Evolutionary conservation across 1,140 invertebrate genomes (phyloP), one percentile per base, ranked within the genome.

Genomic region (Camponotus vicinus): DNA sequence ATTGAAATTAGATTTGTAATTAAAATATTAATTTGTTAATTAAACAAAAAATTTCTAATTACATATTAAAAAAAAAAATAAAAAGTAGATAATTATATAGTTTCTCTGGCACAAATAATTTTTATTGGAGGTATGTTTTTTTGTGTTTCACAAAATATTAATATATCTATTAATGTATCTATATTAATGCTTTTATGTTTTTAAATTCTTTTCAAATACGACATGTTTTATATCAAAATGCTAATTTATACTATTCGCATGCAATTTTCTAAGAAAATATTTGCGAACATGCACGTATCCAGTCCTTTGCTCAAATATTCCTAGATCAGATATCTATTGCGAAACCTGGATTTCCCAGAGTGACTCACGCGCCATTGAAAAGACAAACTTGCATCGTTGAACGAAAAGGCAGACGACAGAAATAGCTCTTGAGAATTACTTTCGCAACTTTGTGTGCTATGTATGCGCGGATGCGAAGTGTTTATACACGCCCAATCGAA

Each of bases 271-370:
- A 71, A 55, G 32, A 11, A 27, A 79, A 49, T 42, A 7, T 27
- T 83, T n/a, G 18, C 69, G 40, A 71, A 34, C 15, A 57, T 11
- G 42, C 18, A 32, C 69, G 40, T 73, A 32, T n/a, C 15, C 32
- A 4, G 3, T 13, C 27, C 18, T 73, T 61, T 61, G 69, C 40
- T 73, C 69, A 40, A 4, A 63, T 45, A 45, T 63, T 42, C 34
- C 55, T 8, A 32, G 79, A 83, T 83, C 79, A 83, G 79, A 83
- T 83, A 75, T 75, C 79, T 32, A 83, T 83, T 75, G 55, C 79
- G 27, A 83, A 83, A 63, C 27, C 40, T 49, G 79, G 69, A 73
- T 83, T 83, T 73, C 40, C 69, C 69, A 61, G 13, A 55, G 21
- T 83, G 49, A 83, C 69, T 83, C 71, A 42, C 27, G 69, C 18